Base-by-base conservation (phyloP, 2,113 vertebrate genomes). In the Haplotaxodon microlepis region DNA sequence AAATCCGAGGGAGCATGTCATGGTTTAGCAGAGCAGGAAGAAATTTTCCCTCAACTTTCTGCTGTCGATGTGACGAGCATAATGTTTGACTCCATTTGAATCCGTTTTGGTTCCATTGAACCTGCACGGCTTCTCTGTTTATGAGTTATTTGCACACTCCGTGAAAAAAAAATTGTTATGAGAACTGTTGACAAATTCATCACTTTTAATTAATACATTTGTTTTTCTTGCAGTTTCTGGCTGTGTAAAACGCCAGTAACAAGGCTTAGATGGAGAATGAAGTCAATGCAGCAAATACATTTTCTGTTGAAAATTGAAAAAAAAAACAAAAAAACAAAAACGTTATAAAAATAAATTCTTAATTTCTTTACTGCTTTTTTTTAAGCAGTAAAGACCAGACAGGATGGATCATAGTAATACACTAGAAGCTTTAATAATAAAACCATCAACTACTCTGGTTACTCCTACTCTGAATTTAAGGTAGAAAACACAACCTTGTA, bases 361-460 rank as follows among this genome's bases (percentile, higher is more conserved):
- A 0, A 66, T 1, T 36, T 63, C 0, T 66, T 36, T n/a, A n/a
- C 31, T 66, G 61, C 17, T 36, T 66, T 12, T 59, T 56, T 36
- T 61, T 17, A 6, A 61, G 59, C 59, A 36, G 17, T 63, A 63
- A 36, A 36, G 17, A 63, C 17, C 59, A 63, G 59, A 19, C 59
- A 63, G 16, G 59, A 63, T 36, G 59, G 31, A 63, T 36, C 31
- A 63, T 63, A 63, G 59, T 36, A 63, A 19, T 7, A 63, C 59
- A 63, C 59, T 63, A 36, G 31, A 0, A 45, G 38, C 21, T 45
- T 73, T 45, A 73, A 0, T 0, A 45, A 27, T 27, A 27, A 73
- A 73, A 73, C 40, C 38, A 42, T 73, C 13, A 2, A 45, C 31
- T 36, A 66, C 31, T 66, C 61, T 66, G 31, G 31, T 63, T 63